These are phyloP conservation scores for Trissoscelio sp. DNA, from an alignment of 2,888 invertebrate genomes.

Conservation along the genomic window DNA sequence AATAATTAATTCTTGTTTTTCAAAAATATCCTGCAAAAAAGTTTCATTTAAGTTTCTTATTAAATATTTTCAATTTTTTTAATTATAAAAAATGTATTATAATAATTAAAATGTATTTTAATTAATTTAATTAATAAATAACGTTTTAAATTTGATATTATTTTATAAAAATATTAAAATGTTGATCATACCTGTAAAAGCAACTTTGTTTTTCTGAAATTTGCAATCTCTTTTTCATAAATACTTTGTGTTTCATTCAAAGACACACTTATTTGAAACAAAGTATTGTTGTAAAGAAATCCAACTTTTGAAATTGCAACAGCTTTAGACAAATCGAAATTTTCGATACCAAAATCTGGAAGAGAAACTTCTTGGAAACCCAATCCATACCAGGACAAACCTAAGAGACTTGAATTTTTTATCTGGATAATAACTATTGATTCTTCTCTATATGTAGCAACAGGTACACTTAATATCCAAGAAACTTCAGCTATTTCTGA, in stretches of 20 bases:
- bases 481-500: constrained; percentile 73
- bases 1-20: constrained; percentile 74
- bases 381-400: constrained; percentile 74
- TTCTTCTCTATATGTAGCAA: constrained; percentile 83
- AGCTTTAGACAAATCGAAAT: constrained; percentile 73
- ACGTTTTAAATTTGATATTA: not conserved
- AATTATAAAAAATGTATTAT: constrained; percentile 1
- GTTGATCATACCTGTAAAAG: constrained; percentile 77
- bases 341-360: constrained; percentile 65
- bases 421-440: constrained; percentile 83
- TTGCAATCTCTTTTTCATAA: constrained; percentile 78
- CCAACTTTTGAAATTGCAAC: constrained; percentile 76
- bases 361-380: constrained; percentile 70
- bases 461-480: constrained; percentile 76
- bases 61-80: too few relatives aligned
- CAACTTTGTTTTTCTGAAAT: constrained; percentile 75
- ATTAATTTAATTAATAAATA: not conserved
- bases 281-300: constrained; percentile 72
- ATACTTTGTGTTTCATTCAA: constrained; percentile 72
- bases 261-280: constrained; percentile 75
- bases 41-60: not conserved
- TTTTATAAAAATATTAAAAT: not conserved
- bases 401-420: constrained; percentile 73
- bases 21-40: constrained; percentile 69
- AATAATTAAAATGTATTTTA: not conserved